These are phyloP conservation scores for Trissonchulus latispiculum DNA, from an alignment of 2,888 invertebrate species.

Conservation along the genomic window DNA sequence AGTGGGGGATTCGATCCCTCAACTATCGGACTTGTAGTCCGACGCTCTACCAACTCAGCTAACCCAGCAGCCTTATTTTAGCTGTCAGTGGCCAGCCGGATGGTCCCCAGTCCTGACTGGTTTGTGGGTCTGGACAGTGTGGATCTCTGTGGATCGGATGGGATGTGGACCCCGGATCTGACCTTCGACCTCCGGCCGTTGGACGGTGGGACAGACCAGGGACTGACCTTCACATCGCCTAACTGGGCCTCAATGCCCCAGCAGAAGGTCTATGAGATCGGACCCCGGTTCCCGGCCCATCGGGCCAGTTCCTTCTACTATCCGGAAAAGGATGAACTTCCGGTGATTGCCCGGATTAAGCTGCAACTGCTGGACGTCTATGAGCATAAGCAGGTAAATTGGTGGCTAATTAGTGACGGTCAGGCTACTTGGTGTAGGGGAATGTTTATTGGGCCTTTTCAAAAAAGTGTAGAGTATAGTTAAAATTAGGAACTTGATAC, in stretches of 20 bases:
- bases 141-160: constrained; percentile 76
- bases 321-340: constrained; percentile 71
- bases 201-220: constrained; percentile 87
- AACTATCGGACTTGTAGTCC: too few species aligned
- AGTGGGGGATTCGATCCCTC: too few species aligned
- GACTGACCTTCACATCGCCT: constrained; percentile 89
- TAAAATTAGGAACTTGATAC: too few species aligned
- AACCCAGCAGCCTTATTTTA: too few species aligned
- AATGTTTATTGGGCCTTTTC: too few species aligned
- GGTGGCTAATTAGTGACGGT: too few species aligned
- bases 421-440: too few species aligned
- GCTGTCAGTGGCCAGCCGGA: constrained; percentile 48
- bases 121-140: constrained; percentile 79
- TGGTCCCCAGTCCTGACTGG: constrained; percentile 90
- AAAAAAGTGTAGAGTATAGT: too few species aligned
- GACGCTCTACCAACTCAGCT: too few species aligned
- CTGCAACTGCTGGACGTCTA: too few species aligned
- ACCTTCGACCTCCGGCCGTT: constrained; percentile 81
- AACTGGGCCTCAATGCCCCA: constrained; percentile 87
- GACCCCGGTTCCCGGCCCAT: constrained; percentile 74
- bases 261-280: constrained; percentile 75
- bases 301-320: constrained; percentile 90
- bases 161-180: constrained; percentile 79
- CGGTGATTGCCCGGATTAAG: constrained; percentile 71
- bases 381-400: too few species aligned